Evolutionary conservation across 2,797 vertebrate species (phyloP).

Genomic region (Myiotriccus ornatus): DNA sequence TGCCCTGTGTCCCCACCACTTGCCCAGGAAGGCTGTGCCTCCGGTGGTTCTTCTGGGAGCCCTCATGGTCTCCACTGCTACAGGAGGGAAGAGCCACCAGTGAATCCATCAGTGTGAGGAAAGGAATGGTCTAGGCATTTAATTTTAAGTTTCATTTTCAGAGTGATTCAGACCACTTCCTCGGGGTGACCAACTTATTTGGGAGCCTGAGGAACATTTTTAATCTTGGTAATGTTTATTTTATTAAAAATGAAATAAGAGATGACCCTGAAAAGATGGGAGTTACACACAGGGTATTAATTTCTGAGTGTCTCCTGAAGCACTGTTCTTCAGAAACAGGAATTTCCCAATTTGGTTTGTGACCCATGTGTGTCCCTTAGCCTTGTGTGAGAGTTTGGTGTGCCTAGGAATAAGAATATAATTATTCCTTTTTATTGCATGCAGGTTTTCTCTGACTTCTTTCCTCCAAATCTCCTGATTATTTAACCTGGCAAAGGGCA

Average conservation of each 20-base stretch:
- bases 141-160: constrained; percentile 16
- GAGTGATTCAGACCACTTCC: not conserved
- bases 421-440: constrained; percentile 45
- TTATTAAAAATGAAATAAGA: constrained; percentile 63
- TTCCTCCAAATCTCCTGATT: constrained; percentile 1
- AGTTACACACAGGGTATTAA: not conserved
- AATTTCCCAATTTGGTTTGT: not conserved
- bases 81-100: not conserved
- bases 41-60: not conserved
- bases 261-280: not conserved
- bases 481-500: constrained; percentile 38
- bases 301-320: constrained; percentile 19
- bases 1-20: accelerated
- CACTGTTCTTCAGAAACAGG: not conserved
- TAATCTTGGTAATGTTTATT: constrained; percentile 31
- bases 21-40: not conserved
- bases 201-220: not conserved
- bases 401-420: constrained; percentile 10
- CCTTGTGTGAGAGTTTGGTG: not conserved
- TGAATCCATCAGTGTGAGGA: not conserved
- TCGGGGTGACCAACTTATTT: not conserved
- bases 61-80: accelerated
- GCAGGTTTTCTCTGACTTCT: not conserved
- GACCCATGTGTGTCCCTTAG: not conserved
- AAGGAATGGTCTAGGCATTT: not conserved